Evolutionary conservation across 2,113 vertebrate genomes (phyloP), one percentile per base, ranked within the genome.

Genomic region (Mesembrinibis cayennensis): DNA sequence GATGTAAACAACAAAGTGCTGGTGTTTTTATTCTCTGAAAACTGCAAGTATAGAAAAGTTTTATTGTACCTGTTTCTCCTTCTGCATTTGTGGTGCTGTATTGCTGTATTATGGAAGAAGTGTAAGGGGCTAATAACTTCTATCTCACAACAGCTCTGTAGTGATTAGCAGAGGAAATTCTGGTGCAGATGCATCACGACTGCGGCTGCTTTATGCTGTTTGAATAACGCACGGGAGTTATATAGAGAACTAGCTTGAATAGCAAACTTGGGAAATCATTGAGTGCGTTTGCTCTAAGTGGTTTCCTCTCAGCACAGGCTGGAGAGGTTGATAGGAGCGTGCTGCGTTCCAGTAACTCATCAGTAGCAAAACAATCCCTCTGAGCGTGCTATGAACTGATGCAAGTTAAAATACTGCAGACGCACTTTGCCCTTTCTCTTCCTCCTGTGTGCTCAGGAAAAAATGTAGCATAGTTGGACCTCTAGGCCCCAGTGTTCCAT

Each of bases 241-340:
- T 89, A 59, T 29, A 11, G 61, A 76, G 89, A 76, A 87, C 73
- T 6, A n/a, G 26, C 47, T 32, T 36, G 65, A 95, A 59, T 45
- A 53, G 58, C 30, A 61, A 87, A 20, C 73, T 59, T 63, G 91
- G 81, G 96, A 95, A 91, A 91, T 95, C 52, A 49, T 3, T n/a
- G 82, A 69, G 27, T 19, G 45, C 6, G 0, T 92, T 65, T 89
- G 72, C 80, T 95, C 29, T 40, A 25, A 66, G 87, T 47, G 29
- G 55, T 49, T 45, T 84, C 65, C 38, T 82, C 20, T 78, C 70
- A 11, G 72, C 47, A 22, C 12, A 8, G 77, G 73, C 83, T 87
- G 91, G 80, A 66, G 83, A 19, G 38, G 50, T 36, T 83, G 65
- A 65, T 45, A 11, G 80, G 86, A 66, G 32, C 29, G 2, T 3